Evolutionary conservation across 1,140 invertebrate species (phyloP), one percentile per base, ranked within the genome.

Genomic region (Conus ventricosus): DNA sequence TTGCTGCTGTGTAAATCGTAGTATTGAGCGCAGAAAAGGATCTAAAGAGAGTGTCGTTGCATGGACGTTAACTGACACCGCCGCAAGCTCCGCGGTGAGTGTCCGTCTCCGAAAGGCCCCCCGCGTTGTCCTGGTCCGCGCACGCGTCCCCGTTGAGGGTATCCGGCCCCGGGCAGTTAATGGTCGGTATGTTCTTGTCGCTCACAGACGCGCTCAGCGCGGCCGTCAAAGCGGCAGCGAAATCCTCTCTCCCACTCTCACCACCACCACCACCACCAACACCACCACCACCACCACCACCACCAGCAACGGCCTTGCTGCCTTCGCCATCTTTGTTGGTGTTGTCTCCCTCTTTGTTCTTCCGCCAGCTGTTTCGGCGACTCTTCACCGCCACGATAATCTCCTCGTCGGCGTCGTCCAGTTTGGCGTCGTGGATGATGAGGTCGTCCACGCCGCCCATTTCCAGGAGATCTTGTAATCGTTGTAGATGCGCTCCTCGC

Each of bases 401-500:
- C 80, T 81, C 80, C 51, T 81, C 4, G 13, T 81, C 80, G 10
- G 15, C 80, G 51, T 15, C 80, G 53, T 81, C 80, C 39, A 81
- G 51, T 13, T 54, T 53, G 39, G 80, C 10, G 80, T 81, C 80
- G 11, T 54, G 7, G 80, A 23, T 13, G 51, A 81, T 81, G 80
- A 81, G 39, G 80, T 81, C 80, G 53, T 81, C 80, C 39, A 81
- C 80, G 80, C 80, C 51, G 80, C 80, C 80, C 80, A 51, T 81
- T 17, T 81, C 80, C 80, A 81, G 13, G 80, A 81, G 80, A 15
- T 13, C 80, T 54, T 53, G 80, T 81, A 81, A 51, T 81, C 80
- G 39, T 13, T 51, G 80, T 81, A 81, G 80, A 81, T 81, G 51
- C 80, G 80, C 80, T 81, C 80, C 80, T 81, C 80, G 80, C 80